Base-by-base conservation (phyloP, 2,113 vertebrate species). In the Proterorhinus semilunaris region DNA sequence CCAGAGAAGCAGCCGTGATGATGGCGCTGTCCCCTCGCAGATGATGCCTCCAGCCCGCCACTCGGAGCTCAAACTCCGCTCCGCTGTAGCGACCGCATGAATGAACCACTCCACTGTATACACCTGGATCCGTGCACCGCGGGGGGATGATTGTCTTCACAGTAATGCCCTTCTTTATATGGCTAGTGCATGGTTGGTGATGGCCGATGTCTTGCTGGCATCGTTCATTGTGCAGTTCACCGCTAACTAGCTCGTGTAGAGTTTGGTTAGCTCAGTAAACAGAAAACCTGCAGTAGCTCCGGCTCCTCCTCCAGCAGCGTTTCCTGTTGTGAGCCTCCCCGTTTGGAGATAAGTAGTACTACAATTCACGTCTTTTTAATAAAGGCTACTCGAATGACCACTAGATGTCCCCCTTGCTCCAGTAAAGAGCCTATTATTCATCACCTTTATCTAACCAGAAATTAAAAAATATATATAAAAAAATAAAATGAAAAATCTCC, bases 221-320 rank as follows among this genome's bases (percentile, higher is more conserved):
- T 44, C 65, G 45, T 58, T 47, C 54, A 73, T 43, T 69, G 15
- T 66, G 8, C 58, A 68, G 53, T 55, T 63, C 46, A 0, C 36
- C 13, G 83, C 82, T 86, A 88, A 87, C 86, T 88, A 89, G 88
- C 90, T 87, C 74, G 82, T 83, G 74, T 74, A 68, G 81, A 85
- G 47, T 66, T 76, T 61, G 72, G 77, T 83, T 82, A 76, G 75
- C 73, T 27, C 55, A 53, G 50, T 59, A 65, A 86, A 21, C 67
- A 52, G 74, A 46, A 50, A 36, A 88, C 75, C 80, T 66, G 68
- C 80, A 75, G 65, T 69, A 8, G 68, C 51, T 16, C 49, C 69
- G 17, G 81, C 77, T 62, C 83, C 71, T 68, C 85, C 86, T 66
- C 21, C 68, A 9, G 47, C 5, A 1, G 27, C 0, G 10, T 66